phyloP scores from a whole-genome alignment of 2,888 invertebrate species.

The Scrobipalpa costella region DNA sequence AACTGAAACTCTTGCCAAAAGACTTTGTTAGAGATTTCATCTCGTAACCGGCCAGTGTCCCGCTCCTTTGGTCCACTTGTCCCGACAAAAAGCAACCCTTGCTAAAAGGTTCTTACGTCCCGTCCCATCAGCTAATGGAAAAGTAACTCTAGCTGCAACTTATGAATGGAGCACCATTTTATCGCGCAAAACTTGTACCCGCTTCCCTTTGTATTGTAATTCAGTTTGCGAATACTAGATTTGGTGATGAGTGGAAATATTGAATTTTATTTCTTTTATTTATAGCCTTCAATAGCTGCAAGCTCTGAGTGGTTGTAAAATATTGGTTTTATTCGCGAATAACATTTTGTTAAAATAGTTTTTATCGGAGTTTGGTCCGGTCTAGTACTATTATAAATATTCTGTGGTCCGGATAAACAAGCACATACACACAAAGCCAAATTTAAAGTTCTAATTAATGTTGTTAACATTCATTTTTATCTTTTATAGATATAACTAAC shows the following conservation, averaged over 20 bases:
- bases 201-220: constrained; percentile 7
- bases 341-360: too few relatives aligned
- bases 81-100: constrained; percentile 12
- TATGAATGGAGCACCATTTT: constrained; percentile 21
- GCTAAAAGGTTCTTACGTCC: constrained; percentile 11
- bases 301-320: not conserved
- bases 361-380: too few relatives aligned
- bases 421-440: too few relatives aligned
- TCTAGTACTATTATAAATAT: too few relatives aligned
- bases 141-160: constrained; percentile 24
- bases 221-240: constrained; percentile 6
- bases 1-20: not conserved
- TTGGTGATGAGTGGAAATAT: constrained; percentile 11
- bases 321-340: not conserved
- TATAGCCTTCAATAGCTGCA: not conserved
- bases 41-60: constrained; percentile 3
- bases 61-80: constrained; percentile 1
- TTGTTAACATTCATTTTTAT: too few relatives aligned
- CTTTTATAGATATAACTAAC: too few relatives aligned
- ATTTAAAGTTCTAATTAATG: too few relatives aligned
- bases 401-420: too few relatives aligned
- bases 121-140: constrained; percentile 25
- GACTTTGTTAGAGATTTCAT: not conserved
- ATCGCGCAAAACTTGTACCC: constrained; percentile 13
- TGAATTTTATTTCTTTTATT: not conserved